These are phyloP conservation scores for Drepana falcataria DNA, from an alignment of 2,888 invertebrate species.

Conservation along the genomic window DNA sequence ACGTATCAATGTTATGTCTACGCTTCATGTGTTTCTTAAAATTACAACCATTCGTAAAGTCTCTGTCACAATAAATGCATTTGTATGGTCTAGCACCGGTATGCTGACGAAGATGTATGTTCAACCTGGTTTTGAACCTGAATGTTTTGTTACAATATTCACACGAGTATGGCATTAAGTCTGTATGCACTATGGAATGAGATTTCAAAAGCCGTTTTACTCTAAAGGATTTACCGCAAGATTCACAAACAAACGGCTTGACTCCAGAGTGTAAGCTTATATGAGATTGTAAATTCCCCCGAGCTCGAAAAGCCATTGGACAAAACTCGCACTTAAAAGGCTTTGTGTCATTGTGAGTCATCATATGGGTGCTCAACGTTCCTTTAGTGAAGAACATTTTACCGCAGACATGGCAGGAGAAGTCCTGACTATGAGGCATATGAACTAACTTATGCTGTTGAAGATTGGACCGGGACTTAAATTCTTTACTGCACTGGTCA, in stretches of 20 bases:
- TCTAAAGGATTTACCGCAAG: slow-evolving; percentile 66
- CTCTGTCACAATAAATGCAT: slow-evolving; percentile 60
- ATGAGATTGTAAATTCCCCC: slow-evolving; percentile 64
- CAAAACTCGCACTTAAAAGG: slow-evolving; percentile 68
- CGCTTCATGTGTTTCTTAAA: slow-evolving; percentile 71
- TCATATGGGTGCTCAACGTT: slow-evolving; percentile 60
- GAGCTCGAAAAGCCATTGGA: slow-evolving; percentile 58
- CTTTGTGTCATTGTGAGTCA: slow-evolving; percentile 59
- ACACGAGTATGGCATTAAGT: slow-evolving; percentile 63
- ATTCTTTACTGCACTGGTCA: slow-evolving; percentile 55
- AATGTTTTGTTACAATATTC: slow-evolving; percentile 66
- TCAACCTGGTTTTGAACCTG: slow-evolving; percentile 64
- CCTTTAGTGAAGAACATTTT: slow-evolving; percentile 74
- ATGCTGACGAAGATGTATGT: slow-evolving; percentile 66
- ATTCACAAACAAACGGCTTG: slow-evolving; percentile 69
- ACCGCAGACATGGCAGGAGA: slow-evolving; percentile 66
- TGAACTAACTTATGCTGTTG: slow-evolving; percentile 62
- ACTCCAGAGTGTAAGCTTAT: slow-evolving; percentile 59
- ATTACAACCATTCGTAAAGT: slow-evolving; percentile 72
- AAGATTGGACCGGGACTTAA: slow-evolving; percentile 59
- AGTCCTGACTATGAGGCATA: slow-evolving; percentile 63
- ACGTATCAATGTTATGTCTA: slow-evolving; percentile 65
- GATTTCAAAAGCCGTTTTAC: slow-evolving; percentile 69
- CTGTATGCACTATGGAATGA: slow-evolving; percentile 69
- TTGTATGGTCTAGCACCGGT: slow-evolving; percentile 68